Evolutionary conservation across 2,888 invertebrate species (phyloP).

Genomic region (Brachylomia viminalis): DNA sequence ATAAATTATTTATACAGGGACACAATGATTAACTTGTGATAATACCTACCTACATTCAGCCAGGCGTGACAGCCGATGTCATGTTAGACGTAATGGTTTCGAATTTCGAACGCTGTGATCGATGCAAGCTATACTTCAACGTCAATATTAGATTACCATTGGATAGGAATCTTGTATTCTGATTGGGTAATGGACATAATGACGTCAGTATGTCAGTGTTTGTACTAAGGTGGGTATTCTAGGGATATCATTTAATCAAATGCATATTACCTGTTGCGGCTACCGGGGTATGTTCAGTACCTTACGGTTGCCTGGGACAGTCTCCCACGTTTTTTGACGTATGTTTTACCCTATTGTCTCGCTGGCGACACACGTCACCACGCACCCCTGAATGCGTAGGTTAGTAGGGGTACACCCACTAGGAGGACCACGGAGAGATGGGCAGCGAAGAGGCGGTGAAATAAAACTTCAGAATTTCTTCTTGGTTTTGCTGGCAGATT

Average conservation of each 20-base stretch:
- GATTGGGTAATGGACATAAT: constrained; percentile 26
- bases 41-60: background rate
- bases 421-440: too few relatives aligned
- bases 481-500: too few relatives aligned
- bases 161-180: constrained; percentile 35
- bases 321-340: too few relatives aligned
- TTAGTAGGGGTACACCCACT: too few relatives aligned
- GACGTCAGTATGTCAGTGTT: background rate
- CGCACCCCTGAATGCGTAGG: too few relatives aligned
- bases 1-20: background rate
- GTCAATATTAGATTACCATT: constrained; percentile 41
- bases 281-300: too few relatives aligned
- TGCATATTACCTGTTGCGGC: too few relatives aligned
- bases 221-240: background rate
- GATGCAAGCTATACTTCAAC: constrained; percentile 43
- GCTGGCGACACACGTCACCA: too few relatives aligned
- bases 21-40: constrained; percentile 28
- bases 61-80: constrained; percentile 49
- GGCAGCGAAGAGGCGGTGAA: too few relatives aligned
- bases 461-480: too few relatives aligned
- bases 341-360: too few relatives aligned
- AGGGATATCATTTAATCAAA: background rate
- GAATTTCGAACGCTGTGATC: constrained; percentile 39
- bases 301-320: too few relatives aligned
- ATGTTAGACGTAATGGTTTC: constrained; percentile 55